Conservation (phyloP, 2,113 vertebrate genomes). For the Eurystomus gularis region DNA sequence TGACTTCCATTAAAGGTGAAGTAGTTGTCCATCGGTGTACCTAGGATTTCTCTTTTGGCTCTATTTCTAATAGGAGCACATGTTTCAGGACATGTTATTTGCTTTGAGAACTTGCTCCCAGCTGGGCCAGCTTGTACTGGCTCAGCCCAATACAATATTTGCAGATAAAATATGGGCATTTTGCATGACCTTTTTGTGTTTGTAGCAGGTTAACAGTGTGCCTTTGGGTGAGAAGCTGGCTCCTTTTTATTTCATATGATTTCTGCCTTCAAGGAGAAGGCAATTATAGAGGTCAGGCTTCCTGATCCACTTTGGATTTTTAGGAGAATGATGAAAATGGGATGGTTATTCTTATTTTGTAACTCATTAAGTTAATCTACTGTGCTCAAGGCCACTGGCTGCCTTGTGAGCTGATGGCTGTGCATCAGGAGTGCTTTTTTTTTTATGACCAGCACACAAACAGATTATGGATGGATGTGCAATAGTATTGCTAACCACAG, state of each 20-base stretch:
- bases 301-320: neutral
- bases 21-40: neutral
- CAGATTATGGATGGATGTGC: neutral
- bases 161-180: neutral
- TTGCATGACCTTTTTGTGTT: neutral
- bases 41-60: neutral
- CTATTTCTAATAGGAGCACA: neutral
- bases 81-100: neutral
- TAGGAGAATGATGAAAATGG: neutral
- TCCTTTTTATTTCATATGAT: neutral
- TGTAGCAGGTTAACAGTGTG: neutral
- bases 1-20: neutral
- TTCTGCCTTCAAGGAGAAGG: neutral
- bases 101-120: neutral
- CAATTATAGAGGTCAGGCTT: neutral
- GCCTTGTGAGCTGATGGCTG: neutral
- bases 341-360: neutral
- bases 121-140: neutral
- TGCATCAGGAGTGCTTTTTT: neutral
- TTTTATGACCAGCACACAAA: accelerated
- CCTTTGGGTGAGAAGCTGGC: neutral
- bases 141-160: neutral
- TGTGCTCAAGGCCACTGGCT: neutral
- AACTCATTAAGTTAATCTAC: neutral
- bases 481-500: neutral